Base-by-base conservation (phyloP, 2,888 invertebrate species). In the Cryptops parisi region DNA sequence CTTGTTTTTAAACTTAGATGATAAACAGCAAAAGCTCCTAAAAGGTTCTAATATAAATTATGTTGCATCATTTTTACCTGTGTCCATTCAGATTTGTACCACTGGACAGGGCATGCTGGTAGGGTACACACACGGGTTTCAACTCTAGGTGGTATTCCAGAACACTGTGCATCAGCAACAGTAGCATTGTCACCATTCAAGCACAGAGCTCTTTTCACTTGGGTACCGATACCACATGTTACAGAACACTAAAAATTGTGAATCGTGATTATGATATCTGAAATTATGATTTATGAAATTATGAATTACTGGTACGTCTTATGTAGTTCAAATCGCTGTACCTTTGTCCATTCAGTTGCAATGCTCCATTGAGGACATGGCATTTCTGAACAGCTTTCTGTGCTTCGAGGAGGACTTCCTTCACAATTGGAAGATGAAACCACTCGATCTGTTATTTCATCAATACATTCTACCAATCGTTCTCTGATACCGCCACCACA, bases 331-430 rank as follows among this genome's bases (percentile, higher is more conserved):
- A 12, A 9, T 33, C 38, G 9, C n/a, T 33, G 24, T 15, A 19
- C n/a, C n/a, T 25, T 52, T 27, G 39, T 46, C 49, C 49, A 50
- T n/a, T 27, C 24, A 46, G 3, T 23, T 51, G 54, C 54, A 40
- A 47, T 39, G 48, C 49, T 52, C 58, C 60, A 70, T 3, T 55
- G 58, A 1, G 72, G 66, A 61, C 72, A 72, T 0, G 61, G 62
- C 9, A 64, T 63, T n/a, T 64, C 65, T 60, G 77, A 78, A 62
- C 81, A 81, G 0, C 69, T 62, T 9, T 72, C 67, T 2, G 64
- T 65, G 24, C 67, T 67, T 0, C 64, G 58, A 1, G 78, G 78
- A 56, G 70, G 63, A 12, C 48, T 50, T 5, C 57, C 55, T 12
- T 54, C 62, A 53, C 64, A 65, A 5, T 53, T 55, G 3, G 52